Base-by-base conservation (phyloP, 2,113 vertebrate genomes). In the Cepphus grylle region DNA sequence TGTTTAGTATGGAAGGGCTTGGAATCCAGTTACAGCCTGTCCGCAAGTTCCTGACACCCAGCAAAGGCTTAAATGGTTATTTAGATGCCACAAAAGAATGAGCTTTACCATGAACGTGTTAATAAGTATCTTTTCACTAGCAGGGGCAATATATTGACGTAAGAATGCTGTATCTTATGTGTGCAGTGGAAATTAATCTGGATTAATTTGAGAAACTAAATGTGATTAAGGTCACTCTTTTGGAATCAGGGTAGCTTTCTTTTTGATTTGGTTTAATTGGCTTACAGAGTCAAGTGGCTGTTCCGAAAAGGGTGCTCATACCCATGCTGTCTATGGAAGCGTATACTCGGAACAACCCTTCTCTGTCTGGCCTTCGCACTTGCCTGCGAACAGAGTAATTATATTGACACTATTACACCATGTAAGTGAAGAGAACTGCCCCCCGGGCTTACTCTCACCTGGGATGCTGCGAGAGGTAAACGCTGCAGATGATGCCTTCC, bases 121-220 rank as follows among this genome's bases (percentile, higher is more conserved):
- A 58, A 70, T 82, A 9, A 92, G 82, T 38, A 40, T 18, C 22
- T 82, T 71, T 66, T 62, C 49, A 22, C 10, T 66, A 65, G 50
- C 45, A 19, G n/a, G 40, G 61, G 17, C 74, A n/a, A 32, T 2
- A 2, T 23, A 5, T 49, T 81, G 74, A 79, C 0, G 1, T 76
- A 30, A 86, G 50, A 63, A 63, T 34, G 5, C 15, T 36, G 50
- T 29, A 16, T 78, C 1, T 71, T 81, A 13, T 32, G 15, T 26
- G 3, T 53, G 52, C 82, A 83, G 67, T 12, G 49, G 86, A 90
- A 95, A 90, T 90, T 55, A 93, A 94, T 88, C 88, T 70, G 79
- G 79, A 90, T 95, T 86, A 93, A 90, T 92, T 81, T 34, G 52
- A 34, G 90, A 59, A 87, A 86, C 71, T 47, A 71, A 90, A 81